Percentiles rank a stretch among this genome's conserved stretches.
Conservation (phyloP, 2,888 invertebrate species). For the Xanthostigma xanthostigma region DNA sequence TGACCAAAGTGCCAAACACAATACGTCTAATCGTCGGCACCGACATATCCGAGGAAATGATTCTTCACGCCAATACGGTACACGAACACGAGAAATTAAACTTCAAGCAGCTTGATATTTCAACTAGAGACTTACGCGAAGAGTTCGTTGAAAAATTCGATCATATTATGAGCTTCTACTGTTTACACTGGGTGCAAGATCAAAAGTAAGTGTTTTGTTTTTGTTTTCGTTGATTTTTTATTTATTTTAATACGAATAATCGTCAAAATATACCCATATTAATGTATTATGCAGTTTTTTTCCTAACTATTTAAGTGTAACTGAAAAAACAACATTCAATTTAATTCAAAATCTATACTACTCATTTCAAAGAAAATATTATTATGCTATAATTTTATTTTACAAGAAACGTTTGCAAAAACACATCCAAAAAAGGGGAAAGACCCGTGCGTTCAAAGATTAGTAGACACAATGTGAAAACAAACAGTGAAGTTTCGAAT, state of each 20-base stretch:
- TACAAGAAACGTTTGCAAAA: no score
- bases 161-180: constrained; percentile 62
- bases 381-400: no score
- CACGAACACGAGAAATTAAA: constrained; percentile 31
- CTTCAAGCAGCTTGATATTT: constrained; percentile 43
- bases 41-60: constrained; percentile 58
- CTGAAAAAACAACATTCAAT: no score
- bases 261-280: background rate
- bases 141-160: constrained; percentile 38
- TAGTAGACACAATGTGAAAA: no score
- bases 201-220: constrained; percentile 38
- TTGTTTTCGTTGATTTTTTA: background rate
- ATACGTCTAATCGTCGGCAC: constrained; percentile 41
- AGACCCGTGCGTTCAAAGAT: no score
- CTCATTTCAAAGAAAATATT: no score
- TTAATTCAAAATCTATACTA: no score
- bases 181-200: constrained; percentile 64
- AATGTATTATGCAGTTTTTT: constrained; percentile 4
- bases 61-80: constrained; percentile 43
- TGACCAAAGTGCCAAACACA: constrained; percentile 41
- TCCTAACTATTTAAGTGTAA: background rate
- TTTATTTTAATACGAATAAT: no score
- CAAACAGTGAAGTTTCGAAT: no score
- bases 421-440: no score
- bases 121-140: constrained; percentile 31